Evolutionary conservation across 2,113 vertebrate genomes (phyloP), one percentile per base, ranked within the genome.

Genomic region (Lates calcarifer): DNA sequence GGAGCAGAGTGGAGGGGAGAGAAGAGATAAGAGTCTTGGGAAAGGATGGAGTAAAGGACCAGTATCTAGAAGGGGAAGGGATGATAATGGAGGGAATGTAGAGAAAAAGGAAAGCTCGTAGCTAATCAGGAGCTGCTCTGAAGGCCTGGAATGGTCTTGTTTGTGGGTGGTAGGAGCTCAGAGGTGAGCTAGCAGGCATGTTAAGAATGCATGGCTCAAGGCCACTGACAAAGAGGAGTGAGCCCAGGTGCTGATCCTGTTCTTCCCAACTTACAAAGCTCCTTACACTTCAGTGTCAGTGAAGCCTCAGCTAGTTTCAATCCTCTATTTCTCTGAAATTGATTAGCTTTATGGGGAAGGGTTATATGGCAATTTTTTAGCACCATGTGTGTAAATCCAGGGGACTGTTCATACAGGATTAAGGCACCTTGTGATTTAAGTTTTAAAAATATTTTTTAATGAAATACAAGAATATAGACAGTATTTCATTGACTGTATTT

Each of bases 11-110:
- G 55, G 68, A 69, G 63, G 29, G 13, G 22, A 77, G 56, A 60
- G 53, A 17, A 24, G 77, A 88, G 89, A 91, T 85, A 87, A 90
- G 83, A 74, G 62, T 71, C 74, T 82, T 58, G 26, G 56, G 78
- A 28, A 39, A 78, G 77, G 70, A 57, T 17, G 26, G 60, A 81
- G 43, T 74, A 73, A 79, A 82, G 78, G 66, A 68, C 51, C 71
- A 69, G 74, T 43, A 65, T 79, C 73, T 83, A 51, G 11, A 69
- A 62, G 26, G 45, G 53, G 45, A 47, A 61, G 14, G 58, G 64
- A 73, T 66, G 43, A 82, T 89, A 77, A 89, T 88, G 68, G 60
- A 81, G 60, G 72, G 45, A 77, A 74, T 76, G 75, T 33, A 33
- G 57, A 80, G 78, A 29, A 71, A 89, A n/a, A n/a, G n/a, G n/a